These are phyloP conservation scores for Arenaria interpres DNA, from an alignment of 2,113 vertebrate species.

Conservation along the genomic window DNA sequence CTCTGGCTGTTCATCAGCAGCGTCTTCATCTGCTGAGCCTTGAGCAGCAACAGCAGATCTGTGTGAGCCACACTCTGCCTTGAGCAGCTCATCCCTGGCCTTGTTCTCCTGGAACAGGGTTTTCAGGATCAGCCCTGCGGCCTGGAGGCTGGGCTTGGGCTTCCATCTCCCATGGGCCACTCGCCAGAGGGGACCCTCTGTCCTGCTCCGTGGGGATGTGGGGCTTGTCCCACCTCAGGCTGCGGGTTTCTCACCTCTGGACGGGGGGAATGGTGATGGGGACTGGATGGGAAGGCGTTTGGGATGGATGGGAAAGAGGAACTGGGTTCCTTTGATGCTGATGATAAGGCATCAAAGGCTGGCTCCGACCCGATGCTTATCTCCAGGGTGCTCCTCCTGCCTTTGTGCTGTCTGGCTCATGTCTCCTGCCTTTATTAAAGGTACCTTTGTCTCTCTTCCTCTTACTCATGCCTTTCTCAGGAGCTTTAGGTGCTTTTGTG, in stretches of 20 bases:
- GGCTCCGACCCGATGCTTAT: not conserved
- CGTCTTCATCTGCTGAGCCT: accelerated
- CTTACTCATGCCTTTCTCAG: not conserved
- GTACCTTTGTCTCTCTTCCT: not conserved
- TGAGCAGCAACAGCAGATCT: not conserved
- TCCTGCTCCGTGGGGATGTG: not conserved
- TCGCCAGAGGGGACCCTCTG: accelerated
- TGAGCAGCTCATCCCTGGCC: accelerated
- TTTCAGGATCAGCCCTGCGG: not conserved
- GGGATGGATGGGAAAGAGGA: not conserved
- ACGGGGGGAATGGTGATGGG: not conserved
- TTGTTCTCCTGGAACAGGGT: accelerated
- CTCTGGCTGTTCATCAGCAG: not conserved
- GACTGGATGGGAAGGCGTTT: not conserved
- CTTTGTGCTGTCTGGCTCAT: accelerated
- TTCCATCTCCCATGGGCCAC: not conserved
- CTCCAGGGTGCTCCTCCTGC: not conserved
- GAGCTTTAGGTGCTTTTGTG: not conserved
- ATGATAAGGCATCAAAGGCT: not conserved
- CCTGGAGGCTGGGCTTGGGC: not conserved
- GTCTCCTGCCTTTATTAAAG: not conserved
- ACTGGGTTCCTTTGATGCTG: not conserved
- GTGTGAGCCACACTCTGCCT: not conserved
- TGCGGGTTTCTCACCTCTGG: accelerated
- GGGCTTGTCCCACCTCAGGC: not conserved